Conservation (phyloP, 53 echinoderm and acorn worm genomes). For the Actinopyga echinites region DNA sequence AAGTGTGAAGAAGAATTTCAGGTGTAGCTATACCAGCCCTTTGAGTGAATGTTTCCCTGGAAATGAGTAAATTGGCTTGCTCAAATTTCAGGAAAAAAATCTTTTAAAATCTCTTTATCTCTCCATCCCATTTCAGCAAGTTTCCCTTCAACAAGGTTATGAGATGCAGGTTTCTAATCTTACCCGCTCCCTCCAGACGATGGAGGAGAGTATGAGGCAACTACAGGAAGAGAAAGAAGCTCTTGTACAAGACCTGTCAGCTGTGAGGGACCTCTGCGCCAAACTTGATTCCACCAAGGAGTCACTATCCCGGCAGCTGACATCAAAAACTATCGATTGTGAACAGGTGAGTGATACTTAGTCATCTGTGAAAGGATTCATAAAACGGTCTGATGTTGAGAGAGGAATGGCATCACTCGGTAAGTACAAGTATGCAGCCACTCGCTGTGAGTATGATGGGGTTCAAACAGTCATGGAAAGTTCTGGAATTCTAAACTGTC, state of each 20-base stretch:
- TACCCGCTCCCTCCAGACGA: slow-evolving; percentile 79
- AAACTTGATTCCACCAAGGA: slow-evolving; percentile 94
- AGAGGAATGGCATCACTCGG: too few species aligned
- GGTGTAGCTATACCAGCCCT: not conserved
- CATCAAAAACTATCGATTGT: slow-evolving; percentile 76
- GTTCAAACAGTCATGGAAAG: too few species aligned
- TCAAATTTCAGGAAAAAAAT: not conserved
- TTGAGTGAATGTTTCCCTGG: not conserved
- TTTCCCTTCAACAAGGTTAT: slow-evolving; percentile 77
- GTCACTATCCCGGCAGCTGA: slow-evolving; percentile 85
- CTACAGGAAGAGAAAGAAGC: slow-evolving; percentile 91
- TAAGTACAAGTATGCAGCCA: too few species aligned
- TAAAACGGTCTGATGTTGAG: too few species aligned
- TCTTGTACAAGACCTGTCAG: slow-evolving; percentile 77
- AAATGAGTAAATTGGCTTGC: not conserved
- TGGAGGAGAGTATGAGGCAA: slow-evolving; percentile 80
- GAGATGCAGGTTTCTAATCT: slow-evolving; percentile 95
- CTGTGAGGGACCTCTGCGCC: slow-evolving; percentile 90
- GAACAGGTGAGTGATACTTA: slow-evolving; percentile 71
- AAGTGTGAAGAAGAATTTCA: too few species aligned
- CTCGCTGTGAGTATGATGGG: too few species aligned
- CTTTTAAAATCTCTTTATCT: not conserved
- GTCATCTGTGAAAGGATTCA: too few species aligned
- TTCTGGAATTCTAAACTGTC: too few species aligned
- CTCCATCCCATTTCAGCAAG: slow-evolving; percentile 55